These are phyloP conservation scores for Antheraea pernyi DNA, from an alignment of 1,140 invertebrate species.

Conservation along the genomic window DNA sequence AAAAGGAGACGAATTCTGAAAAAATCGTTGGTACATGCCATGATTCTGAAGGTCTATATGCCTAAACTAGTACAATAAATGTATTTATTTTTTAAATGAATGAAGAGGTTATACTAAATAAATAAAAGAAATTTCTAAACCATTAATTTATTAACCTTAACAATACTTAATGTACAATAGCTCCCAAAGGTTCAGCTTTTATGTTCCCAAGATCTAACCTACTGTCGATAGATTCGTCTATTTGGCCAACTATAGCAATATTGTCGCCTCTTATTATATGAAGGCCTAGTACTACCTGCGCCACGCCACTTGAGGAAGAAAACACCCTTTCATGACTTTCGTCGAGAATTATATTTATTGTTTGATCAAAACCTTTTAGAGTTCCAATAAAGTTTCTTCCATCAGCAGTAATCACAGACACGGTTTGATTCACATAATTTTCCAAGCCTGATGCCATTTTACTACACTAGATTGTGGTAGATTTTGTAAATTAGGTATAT, in stretches of 20 bases:
- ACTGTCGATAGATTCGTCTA: conserved; percentile 94
- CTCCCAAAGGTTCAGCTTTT: conserved; percentile 93
- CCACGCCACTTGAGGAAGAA: conserved; percentile 93
- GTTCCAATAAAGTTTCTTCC: conserved; percentile 96
- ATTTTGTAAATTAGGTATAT: background rate
- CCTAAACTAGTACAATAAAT: background rate
- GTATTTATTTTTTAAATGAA: too few species aligned
- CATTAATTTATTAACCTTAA: conserved; percentile 36
- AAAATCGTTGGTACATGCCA: too few species aligned
- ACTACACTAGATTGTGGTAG: background rate
- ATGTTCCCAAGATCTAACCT: conserved; percentile 91
- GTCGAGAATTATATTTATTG: conserved; percentile 98
- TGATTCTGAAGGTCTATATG: background rate
- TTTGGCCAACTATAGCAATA: conserved; percentile 95
- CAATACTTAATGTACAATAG: conserved; percentile 86
- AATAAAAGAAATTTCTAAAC: conserved; percentile 11
- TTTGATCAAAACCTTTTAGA: conserved; percentile 94
- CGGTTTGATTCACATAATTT: conserved; percentile 93
- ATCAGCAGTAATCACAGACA: conserved; percentile 96
- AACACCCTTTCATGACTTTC: conserved; percentile 99
- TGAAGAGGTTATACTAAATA: background rate
- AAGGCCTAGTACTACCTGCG: conserved; percentile 97
- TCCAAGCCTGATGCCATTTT: conserved; percentile 90
- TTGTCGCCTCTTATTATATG: conserved; percentile 99
- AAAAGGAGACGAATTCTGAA: too few species aligned